Evolutionary conservation across 2,797 vertebrate species (phyloP), one percentile per base, ranked within the genome.

Genomic region (Cottoperca gobio): DNA sequence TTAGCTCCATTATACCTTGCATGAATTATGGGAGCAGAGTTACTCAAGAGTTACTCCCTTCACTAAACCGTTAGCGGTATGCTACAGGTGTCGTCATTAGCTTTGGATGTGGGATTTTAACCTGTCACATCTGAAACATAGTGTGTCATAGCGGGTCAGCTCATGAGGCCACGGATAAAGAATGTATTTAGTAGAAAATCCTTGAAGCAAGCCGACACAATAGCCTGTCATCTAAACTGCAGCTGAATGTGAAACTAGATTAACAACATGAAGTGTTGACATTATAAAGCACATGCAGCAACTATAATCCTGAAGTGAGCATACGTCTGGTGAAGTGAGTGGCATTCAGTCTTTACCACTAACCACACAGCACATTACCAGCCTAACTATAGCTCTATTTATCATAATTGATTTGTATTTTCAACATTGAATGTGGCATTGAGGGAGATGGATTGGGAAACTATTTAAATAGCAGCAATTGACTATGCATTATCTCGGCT

Each of bases 351-450:
- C 70, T 60, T 73, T 79, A 74, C 82, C 73, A 60, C 63, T 26
- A 82, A 71, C 58, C 57, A 71, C 50, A 61, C 64, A 65, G 65
- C 67, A 77, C 81, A 85, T 80, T 69, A 50, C 45, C 14, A 16
- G 72, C 79, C 80, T 77, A 81, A 82, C 74, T 52, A 46, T 17
- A 37, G 33, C 64, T 70, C 69, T 78, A 35, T 86, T 89, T 87
- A 81, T 64, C 70, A 86, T 89, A 79, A 88, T 85, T 80, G 81
- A 89, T 88, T 86, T 67, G 53, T 78, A 69, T 76, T 89, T 84
- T 82, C 76, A 70, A 73, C 76, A 60, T 52, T 73, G 65, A 83
- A 85, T 40, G 48, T 78, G 78, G 48, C 79, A 81, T 55, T 84
- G 78, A 81, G 70, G 62, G 53, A 82, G 70, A 90, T 77, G 67